Evolutionary conservation across 2,888 invertebrate genomes (phyloP).

Genomic region (Hemaris fuciformis): DNA sequence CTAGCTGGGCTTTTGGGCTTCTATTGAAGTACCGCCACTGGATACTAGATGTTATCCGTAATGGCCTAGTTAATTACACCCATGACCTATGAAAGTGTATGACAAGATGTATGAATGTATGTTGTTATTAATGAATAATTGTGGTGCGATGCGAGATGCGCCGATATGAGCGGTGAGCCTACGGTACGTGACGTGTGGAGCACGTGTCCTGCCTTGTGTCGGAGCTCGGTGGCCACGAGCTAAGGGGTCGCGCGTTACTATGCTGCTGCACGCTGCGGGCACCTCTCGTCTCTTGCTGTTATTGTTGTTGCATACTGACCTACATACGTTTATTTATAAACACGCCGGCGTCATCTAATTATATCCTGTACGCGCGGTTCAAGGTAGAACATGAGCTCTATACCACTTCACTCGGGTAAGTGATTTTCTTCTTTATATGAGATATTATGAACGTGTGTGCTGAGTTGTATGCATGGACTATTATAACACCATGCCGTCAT

Average conservation of each 20-base stretch:
- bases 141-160: not conserved
- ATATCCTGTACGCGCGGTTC: not conserved
- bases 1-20: too few relatives aligned
- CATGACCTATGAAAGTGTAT: too few relatives aligned
- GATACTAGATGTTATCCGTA: too few relatives aligned
- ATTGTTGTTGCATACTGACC: not conserved
- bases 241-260: not conserved
- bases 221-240: too few relatives aligned
- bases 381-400: not conserved
- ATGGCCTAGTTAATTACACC: too few relatives aligned
- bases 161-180: too few relatives aligned
- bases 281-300: not conserved
- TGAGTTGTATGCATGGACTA: too few relatives aligned
- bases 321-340: not conserved
- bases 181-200: not conserved
- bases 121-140: too few relatives aligned
- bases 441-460: too few relatives aligned
- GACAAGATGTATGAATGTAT: too few relatives aligned
- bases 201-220: not conserved
- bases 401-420: not conserved
- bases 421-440: not conserved
- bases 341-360: not conserved
- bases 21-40: too few relatives aligned
- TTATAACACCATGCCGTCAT: too few relatives aligned
- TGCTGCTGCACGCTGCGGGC: not conserved